phyloP scores from a whole-genome alignment of 2,113 vertebrate genomes.

The Archilochus colubris region DNA sequence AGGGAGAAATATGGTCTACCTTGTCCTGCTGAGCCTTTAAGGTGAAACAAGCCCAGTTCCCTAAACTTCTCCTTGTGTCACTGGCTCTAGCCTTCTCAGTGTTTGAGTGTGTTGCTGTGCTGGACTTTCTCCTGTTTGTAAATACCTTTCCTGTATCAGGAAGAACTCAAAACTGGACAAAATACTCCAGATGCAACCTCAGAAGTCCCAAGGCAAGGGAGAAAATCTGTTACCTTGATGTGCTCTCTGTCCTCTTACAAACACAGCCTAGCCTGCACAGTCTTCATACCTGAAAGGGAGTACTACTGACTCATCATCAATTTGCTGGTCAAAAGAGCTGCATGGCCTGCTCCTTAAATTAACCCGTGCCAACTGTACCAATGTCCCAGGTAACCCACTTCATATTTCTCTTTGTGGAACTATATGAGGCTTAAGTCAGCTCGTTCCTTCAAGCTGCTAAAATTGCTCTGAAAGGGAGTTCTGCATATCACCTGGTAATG shows the following conservation, averaged over 20 bases:
- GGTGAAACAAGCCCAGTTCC: neutral
- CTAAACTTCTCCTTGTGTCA: neutral
- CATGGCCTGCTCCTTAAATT: neutral
- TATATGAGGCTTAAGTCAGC: neutral
- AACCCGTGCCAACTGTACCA: neutral
- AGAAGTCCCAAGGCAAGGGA: neutral
- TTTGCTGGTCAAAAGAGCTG: neutral
- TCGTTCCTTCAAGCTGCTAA: neutral
- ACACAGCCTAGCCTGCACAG: neutral
- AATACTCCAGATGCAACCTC: neutral
- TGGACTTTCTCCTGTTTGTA: neutral
- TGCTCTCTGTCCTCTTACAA: neutral
- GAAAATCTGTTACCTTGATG: neutral
- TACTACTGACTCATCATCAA: rapidly evolving
- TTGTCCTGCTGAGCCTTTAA: neutral
- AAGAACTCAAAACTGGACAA: neutral
- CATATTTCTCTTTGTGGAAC: neutral
- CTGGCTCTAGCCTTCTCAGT: neutral
- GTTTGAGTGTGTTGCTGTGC: neutral
- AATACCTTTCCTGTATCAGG: neutral
- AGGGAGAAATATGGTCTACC: neutral
- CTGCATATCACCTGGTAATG: neutral
- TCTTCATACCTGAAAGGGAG: neutral
- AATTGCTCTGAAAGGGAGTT: neutral
- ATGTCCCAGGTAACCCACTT: neutral